phyloP scores from a whole-genome alignment of 2,888 invertebrate species.

The Strigamia maritima region DNA sequence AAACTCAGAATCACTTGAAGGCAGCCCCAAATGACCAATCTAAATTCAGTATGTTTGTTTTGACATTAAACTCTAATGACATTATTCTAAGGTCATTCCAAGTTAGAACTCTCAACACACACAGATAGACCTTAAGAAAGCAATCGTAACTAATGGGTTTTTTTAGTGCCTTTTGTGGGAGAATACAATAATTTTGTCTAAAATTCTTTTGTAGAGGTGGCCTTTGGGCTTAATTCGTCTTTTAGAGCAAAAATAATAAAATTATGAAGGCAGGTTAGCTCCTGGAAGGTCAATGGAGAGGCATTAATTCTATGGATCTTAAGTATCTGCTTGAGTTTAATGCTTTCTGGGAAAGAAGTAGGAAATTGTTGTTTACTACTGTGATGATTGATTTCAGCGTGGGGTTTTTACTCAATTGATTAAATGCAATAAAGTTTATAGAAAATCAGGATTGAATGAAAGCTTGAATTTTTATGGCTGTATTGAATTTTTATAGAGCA shows the following conservation, averaged over 20 bases:
- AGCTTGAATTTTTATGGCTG: background rate
- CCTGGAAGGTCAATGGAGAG: background rate
- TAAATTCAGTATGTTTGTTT: background rate
- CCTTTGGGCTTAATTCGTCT: no score
- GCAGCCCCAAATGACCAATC: background rate
- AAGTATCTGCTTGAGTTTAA: background rate
- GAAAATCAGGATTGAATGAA: background rate
- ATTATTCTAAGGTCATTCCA: background rate
- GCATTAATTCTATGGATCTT: background rate
- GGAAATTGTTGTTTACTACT: background rate
- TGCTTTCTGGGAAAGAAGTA: constrained; percentile 4
- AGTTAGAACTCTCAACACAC: background rate
- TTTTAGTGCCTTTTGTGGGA: background rate
- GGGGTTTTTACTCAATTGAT: background rate
- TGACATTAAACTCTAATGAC: background rate
- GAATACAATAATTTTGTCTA: no score
- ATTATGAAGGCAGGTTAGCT: background rate
- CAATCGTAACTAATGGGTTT: background rate
- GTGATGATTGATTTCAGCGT: background rate
- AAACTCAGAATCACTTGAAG: background rate
- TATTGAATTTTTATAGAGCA: background rate
- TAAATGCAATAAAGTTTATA: background rate
- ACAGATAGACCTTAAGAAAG: background rate
- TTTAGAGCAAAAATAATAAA: no score
- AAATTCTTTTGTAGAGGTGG: no score